phyloP scores from a whole-genome alignment of 2,113 vertebrate genomes.

The Anseranas semipalmata region DNA sequence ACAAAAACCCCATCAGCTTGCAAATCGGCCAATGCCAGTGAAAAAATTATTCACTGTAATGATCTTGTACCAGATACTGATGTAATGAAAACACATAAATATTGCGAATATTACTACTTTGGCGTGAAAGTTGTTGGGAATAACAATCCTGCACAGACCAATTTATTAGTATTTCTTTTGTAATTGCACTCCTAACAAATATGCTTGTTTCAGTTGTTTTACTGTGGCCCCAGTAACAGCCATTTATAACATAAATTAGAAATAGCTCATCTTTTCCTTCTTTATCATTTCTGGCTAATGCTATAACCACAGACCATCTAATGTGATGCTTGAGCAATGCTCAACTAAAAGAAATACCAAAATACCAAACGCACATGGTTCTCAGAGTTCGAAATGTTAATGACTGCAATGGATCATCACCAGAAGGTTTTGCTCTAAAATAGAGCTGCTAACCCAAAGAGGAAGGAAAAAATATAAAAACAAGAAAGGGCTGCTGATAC shows the following conservation, averaged over 20 bases:
- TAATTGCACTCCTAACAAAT: not conserved
- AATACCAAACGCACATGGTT: not conserved
- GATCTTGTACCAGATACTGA: not conserved
- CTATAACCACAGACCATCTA: not conserved
- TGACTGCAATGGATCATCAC: not conserved
- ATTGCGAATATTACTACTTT: not conserved
- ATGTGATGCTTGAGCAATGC: not conserved
- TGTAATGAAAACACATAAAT: not conserved
- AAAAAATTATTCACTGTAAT: not conserved
- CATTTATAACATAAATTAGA: not conserved
- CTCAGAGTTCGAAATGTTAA: not conserved
- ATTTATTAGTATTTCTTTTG: not conserved
- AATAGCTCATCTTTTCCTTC: not conserved
- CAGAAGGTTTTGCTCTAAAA: not conserved
- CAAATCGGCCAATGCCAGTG: fast-evolving
- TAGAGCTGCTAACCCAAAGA: not conserved
- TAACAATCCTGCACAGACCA: not conserved
- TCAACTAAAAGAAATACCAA: not conserved
- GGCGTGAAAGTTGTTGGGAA: not conserved
- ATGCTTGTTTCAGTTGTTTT: not conserved
- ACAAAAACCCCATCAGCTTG: not conserved
- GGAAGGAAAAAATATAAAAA: not conserved
- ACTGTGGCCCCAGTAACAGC: not conserved
- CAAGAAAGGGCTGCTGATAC: not conserved
- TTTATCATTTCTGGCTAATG: not conserved